Evolutionary conservation across 2,888 invertebrate species (phyloP).

Genomic region (Cabera pusaria): DNA sequence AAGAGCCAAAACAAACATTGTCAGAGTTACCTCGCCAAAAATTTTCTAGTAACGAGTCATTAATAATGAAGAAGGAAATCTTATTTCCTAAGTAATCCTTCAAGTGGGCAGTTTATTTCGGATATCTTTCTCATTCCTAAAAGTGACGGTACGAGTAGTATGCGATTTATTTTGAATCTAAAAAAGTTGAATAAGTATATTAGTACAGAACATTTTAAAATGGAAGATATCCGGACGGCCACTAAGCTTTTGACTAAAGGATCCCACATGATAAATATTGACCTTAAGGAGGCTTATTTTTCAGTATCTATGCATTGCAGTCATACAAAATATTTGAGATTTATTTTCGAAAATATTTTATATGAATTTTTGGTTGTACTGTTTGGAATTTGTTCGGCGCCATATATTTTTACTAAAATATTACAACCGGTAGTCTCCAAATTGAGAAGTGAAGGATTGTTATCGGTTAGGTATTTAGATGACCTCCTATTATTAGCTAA

Average conservation of each 20-base stretch:
- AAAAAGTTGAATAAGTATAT: conserved; percentile 1
- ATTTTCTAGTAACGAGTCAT: too few relatives aligned
- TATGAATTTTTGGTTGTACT: neutral
- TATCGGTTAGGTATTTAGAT: conserved; percentile 5
- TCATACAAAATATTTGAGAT: neutral
- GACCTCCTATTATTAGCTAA: conserved; percentile 10
- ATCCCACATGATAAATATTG: neutral
- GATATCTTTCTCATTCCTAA: conserved; percentile 1
- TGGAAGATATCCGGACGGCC: conserved; percentile 1
- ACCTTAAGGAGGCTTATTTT: neutral
- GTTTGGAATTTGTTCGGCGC: neutral
- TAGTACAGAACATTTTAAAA: neutral
- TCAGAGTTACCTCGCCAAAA: too few relatives aligned
- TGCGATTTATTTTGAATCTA: neutral
- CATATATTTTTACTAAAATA: neutral
- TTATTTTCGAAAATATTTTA: neutral
- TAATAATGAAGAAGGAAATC: too few relatives aligned
- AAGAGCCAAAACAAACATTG: too few relatives aligned
- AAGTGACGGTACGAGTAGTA: neutral
- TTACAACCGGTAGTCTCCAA: neutral
- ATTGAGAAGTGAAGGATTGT: conserved; percentile 3
- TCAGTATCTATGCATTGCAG: neutral
- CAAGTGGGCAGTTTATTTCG: neutral
- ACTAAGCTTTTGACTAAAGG: neutral
- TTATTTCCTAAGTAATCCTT: neutral